Evolutionary conservation across 1,140 invertebrate species (phyloP).

Genomic region (Tetramorium parvispinum): DNA sequence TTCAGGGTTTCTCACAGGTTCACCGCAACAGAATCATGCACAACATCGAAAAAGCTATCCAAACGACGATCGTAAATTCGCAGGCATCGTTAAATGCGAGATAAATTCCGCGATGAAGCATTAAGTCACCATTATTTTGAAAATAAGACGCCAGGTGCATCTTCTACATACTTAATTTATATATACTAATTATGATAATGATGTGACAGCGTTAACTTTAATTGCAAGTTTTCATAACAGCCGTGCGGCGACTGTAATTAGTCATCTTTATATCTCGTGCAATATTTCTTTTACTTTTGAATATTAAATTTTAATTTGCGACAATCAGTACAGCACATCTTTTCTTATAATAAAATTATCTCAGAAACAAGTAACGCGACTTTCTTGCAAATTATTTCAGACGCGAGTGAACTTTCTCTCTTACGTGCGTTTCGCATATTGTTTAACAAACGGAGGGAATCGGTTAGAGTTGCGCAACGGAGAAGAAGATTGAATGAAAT

Average conservation of each 20-base stretch:
- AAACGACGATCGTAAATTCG: conserved; percentile 11
- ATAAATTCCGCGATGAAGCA: not conserved
- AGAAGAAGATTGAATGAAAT: not conserved
- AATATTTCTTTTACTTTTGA: not conserved
- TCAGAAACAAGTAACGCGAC: conserved; percentile 1
- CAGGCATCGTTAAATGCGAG: conserved; percentile 8
- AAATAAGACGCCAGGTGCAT: conserved; percentile 10
- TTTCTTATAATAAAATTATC: conserved; percentile 8
- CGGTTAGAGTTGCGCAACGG: not conserved
- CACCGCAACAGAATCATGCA: not conserved
- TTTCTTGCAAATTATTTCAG: conserved; percentile 6
- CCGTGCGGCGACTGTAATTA: not conserved
- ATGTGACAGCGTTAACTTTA: not conserved
- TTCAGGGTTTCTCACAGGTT: not conserved
- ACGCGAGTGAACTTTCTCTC: conserved; percentile 14
- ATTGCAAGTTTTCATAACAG: not conserved
- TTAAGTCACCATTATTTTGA: not conserved
- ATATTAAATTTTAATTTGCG: conserved; percentile 22
- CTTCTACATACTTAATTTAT: conserved; percentile 32
- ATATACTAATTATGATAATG: conserved; percentile 48
- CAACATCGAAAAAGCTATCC: not conserved
- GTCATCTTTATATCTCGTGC: not conserved
- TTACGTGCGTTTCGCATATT: not conserved
- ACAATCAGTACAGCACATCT: not conserved
- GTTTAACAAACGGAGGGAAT: conserved; percentile 12